Conservation (phyloP, 1,140 invertebrate species). For the Bombus confusus region DNA sequence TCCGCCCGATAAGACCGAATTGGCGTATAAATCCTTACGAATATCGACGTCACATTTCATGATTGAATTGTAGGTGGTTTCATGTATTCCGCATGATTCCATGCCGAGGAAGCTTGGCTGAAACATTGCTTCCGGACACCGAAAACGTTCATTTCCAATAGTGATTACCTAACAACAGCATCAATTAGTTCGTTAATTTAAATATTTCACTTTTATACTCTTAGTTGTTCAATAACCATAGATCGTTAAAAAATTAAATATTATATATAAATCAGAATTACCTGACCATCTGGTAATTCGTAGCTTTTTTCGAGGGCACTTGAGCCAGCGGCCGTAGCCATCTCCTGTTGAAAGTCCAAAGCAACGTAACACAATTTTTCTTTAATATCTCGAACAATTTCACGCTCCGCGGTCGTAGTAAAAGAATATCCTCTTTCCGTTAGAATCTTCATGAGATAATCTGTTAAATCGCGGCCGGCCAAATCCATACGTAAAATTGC, state of each 20-base stretch:
- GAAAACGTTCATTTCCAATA: conserved; percentile 97
- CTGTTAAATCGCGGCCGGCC: conserved; percentile 94
- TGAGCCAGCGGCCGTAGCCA: conserved; percentile 92
- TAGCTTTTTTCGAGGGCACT: conserved; percentile 93
- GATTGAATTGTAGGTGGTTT: conserved; percentile 97
- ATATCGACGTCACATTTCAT: conserved; percentile 98
- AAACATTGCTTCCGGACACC: conserved; percentile 96
- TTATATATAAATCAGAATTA: conserved; percentile 79
- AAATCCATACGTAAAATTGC: conserved; percentile 95
- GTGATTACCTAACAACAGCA: conserved; percentile 86
- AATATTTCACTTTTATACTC: not conserved
- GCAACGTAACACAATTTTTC: conserved; percentile 94
- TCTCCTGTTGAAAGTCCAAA: conserved; percentile 93
- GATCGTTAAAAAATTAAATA: not conserved
- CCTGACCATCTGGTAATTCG: conserved; percentile 93
- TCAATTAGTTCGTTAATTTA: not conserved
- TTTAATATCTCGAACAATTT: conserved; percentile 94
- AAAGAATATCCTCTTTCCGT: conserved; percentile 90
- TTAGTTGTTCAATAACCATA: not conserved
- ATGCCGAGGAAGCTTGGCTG: conserved; percentile 95
- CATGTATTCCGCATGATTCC: conserved; percentile 95
- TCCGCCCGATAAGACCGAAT: conserved; percentile 94
- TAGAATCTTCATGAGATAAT: conserved; percentile 94
- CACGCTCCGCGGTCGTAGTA: conserved; percentile 89
- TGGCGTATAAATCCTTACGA: conserved; percentile 95